Conservation (phyloP, 2,797 vertebrate species). For the Bradypodion ventrale region DNA sequence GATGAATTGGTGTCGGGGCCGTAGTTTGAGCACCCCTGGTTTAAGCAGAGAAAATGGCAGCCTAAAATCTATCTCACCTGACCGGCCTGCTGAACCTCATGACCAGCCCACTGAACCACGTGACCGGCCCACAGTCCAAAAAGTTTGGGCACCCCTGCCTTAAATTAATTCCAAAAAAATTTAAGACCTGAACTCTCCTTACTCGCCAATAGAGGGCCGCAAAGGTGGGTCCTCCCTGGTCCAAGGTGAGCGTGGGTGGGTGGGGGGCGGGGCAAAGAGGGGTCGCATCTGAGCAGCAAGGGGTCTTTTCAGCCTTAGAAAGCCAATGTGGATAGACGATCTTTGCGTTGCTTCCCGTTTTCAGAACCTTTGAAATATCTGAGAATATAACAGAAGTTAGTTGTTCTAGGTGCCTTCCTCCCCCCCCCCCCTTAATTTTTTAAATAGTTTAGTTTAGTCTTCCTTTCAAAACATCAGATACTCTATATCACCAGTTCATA, state of each 20-base stretch:
- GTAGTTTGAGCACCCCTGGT: too few species aligned
- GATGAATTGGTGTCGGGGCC: too few species aligned
- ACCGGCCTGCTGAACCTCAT: too few species aligned
- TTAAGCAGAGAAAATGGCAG: too few species aligned
- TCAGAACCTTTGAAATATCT: background rate
- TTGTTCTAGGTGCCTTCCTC: background rate
- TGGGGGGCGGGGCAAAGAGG: fast-evolving
- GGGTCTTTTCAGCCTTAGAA: background rate
- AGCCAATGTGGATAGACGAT: background rate
- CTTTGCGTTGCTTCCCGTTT: background rate
- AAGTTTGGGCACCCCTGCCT: too few species aligned
- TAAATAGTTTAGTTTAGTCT: too few species aligned
- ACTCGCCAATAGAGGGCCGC: background rate
- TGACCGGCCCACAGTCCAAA: too few species aligned
- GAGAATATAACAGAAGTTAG: background rate
- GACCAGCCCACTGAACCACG: too few species aligned
- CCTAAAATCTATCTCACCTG: too few species aligned
- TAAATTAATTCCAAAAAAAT: too few species aligned
- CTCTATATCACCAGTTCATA: background rate
- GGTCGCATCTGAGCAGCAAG: background rate
- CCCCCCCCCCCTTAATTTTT: background rate
- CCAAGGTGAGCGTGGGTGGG: constrained; percentile 59
- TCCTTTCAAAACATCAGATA: background rate
- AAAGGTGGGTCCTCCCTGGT: background rate
- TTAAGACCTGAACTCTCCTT: too few species aligned